phyloP scores from a whole-genome alignment of 2,888 invertebrate genomes.

The Monoplex corrugatus region DNA sequence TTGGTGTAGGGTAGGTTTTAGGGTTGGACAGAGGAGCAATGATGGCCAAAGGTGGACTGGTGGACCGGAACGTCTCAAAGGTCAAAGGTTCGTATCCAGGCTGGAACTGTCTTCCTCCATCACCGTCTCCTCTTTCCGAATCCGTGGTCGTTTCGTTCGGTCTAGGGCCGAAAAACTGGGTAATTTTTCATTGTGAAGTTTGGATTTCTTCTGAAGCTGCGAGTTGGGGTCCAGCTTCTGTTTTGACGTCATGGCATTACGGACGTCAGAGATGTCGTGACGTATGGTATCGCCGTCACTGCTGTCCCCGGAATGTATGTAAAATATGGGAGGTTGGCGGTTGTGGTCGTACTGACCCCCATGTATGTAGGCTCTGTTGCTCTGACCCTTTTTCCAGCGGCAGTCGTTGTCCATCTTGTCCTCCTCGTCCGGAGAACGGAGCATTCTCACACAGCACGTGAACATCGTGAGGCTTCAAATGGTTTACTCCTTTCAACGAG shows the following conservation, averaged over 20 bases:
- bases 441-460: background rate
- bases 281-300: background rate
- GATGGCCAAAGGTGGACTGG: conserved; percentile 17
- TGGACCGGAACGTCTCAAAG: conserved; percentile 37
- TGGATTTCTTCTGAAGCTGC: conserved; percentile 37
- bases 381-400: conserved; percentile 25
- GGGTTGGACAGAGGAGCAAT: conserved; percentile 19
- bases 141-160: conserved; percentile 25
- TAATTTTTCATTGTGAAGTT: conserved; percentile 39
- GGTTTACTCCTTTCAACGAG: no score
- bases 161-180: conserved; percentile 48
- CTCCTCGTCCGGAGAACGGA: background rate
- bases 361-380: background rate
- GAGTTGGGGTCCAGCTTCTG: conserved; percentile 42
- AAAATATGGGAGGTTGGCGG: background rate
- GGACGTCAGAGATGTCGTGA: background rate
- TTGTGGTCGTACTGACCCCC: background rate
- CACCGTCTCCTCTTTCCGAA: background rate
- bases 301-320: conserved; percentile 39
- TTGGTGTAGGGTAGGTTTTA: background rate
- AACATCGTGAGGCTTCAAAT: background rate
- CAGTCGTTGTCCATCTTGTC: background rate
- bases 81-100: conserved; percentile 26
- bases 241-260: background rate
- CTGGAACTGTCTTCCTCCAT: background rate